A percentile compares a stretch with the other conserved stretches of the same genome.
Evolutionary conservation across 2,797 vertebrate genomes (phyloP).

Genomic region (Chloroceryle inda): DNA sequence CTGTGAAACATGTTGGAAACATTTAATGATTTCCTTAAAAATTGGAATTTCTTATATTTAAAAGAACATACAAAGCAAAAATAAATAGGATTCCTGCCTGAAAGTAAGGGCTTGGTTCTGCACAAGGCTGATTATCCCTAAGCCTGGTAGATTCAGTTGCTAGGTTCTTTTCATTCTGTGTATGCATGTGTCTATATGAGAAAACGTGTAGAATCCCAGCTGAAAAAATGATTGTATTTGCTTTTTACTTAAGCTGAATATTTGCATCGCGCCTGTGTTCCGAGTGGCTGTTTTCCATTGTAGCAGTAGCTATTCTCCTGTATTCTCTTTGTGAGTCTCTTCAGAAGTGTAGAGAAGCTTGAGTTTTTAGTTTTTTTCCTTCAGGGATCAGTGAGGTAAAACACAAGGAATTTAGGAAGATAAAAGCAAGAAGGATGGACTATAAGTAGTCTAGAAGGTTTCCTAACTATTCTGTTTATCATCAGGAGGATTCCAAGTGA

Average conservation of each 20-base stretch:
- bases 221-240: not conserved
- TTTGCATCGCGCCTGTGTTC: fast-evolving
- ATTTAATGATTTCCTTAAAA: not conserved
- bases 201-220: not conserved
- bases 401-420: not conserved
- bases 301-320: not conserved
- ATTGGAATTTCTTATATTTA: not conserved
- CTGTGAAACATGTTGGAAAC: not conserved
- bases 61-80: not conserved
- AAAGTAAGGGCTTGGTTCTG: not conserved
- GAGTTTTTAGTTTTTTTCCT: not conserved
- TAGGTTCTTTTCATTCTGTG: not conserved
- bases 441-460: not conserved
- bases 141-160: not conserved
- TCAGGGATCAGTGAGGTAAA: not conserved
- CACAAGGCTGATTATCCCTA: not conserved
- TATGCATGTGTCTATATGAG: not conserved
- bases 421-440: not conserved
- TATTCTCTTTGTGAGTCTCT: conserved; percentile 12
- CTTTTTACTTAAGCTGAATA: not conserved
- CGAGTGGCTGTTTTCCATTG: not conserved
- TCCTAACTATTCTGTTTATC: not conserved
- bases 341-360: not conserved
- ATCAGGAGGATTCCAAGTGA: not conserved
- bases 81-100: not conserved